These are phyloP conservation scores for Xiphorhynchus elegans DNA, from an alignment of 2,113 vertebrate species.

Conservation along the genomic window DNA sequence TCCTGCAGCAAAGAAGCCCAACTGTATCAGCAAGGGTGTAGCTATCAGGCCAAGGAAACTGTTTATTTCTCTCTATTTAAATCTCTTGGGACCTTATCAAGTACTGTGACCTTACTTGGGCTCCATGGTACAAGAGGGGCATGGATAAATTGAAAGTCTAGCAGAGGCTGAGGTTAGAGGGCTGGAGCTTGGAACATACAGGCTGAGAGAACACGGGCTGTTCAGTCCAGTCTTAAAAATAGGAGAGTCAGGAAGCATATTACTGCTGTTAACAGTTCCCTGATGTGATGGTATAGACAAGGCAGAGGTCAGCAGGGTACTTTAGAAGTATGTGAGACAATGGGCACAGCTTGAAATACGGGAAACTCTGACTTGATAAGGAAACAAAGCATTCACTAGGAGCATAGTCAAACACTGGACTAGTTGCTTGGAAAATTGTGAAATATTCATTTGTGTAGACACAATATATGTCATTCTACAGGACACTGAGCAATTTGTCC, in stretches of 20 bases:
- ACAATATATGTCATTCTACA: background rate
- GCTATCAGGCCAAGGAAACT: background rate
- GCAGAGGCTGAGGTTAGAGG: background rate
- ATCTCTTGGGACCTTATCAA: background rate
- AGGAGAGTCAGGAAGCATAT: background rate
- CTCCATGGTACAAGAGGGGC: accelerated
- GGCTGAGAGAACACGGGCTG: background rate
- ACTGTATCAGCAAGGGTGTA: background rate
- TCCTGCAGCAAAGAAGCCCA: background rate
- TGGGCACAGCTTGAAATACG: background rate
- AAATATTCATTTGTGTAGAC: background rate
- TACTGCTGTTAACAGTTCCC: background rate
- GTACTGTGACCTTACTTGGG: background rate
- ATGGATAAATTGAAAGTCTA: background rate
- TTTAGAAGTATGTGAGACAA: background rate
- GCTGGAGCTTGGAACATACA: background rate
- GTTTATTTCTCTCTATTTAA: background rate
- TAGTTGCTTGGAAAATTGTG: background rate
- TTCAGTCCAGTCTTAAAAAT: background rate
- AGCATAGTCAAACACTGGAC: background rate
- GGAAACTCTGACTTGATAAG: background rate
- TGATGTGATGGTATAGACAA: background rate
- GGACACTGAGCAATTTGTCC: background rate
- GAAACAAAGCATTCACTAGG: background rate
- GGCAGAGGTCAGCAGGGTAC: background rate